Evolutionary conservation across 1,140 invertebrate genomes (phyloP).

Genomic region (Gryon sp.): DNA sequence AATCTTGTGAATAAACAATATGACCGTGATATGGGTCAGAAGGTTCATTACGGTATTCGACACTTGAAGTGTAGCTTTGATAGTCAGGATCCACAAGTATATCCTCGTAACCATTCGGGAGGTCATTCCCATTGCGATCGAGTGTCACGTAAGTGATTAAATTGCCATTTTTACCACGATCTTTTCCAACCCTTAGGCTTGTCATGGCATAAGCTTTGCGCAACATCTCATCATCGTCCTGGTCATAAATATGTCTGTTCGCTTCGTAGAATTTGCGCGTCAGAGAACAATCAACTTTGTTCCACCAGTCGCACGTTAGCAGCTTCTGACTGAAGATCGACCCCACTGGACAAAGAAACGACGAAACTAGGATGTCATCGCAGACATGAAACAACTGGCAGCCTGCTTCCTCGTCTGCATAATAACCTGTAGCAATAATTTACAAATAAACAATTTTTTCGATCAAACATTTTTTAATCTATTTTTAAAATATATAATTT

Average conservation of each 20-base stretch:
- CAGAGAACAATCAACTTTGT: conserved; percentile 78
- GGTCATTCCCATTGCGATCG: conserved; percentile 62
- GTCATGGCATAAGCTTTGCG: conserved; percentile 75
- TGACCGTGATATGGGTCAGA: conserved; percentile 28
- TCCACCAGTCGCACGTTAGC: conserved; percentile 82
- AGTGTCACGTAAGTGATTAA: conserved; percentile 46
- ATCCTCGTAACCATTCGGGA: conserved; percentile 62
- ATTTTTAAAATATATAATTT: too few species aligned
- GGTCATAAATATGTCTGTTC: conserved; percentile 66
- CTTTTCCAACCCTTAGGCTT: conserved; percentile 65
- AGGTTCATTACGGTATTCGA: conserved; percentile 40
- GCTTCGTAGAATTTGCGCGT: conserved; percentile 68
- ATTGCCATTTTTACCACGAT: conserved; percentile 52
- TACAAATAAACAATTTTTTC: background rate
- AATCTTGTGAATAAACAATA: conserved; percentile 57
- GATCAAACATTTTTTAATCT: too few species aligned
- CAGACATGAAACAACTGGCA: conserved; percentile 82
- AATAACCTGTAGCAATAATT: conserved; percentile 72
- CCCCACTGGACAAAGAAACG: conserved; percentile 82
- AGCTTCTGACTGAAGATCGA: conserved; percentile 81
- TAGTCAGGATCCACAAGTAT: conserved; percentile 33
- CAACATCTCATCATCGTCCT: conserved; percentile 75
- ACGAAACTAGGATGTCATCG: conserved; percentile 77
- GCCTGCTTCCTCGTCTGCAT: conserved; percentile 77
- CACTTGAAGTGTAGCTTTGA: conserved; percentile 15